A percentile compares a stretch with the other conserved stretches of the same genome.
Conservation (phyloP, 2,888 invertebrate genomes). For the Cinara cedri region DNA sequence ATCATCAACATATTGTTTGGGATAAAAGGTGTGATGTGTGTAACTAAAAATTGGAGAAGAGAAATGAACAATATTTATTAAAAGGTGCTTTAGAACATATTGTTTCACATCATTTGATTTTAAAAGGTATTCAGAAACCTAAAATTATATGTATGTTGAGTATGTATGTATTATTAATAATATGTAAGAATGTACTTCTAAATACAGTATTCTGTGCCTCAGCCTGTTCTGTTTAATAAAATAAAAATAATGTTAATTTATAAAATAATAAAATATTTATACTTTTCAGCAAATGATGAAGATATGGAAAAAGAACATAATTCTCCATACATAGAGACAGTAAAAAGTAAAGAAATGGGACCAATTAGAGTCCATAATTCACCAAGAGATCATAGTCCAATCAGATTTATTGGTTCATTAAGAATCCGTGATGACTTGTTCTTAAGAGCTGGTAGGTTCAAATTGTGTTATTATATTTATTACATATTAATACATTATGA, state of each 20-base stretch:
- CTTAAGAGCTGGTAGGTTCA: neutral
- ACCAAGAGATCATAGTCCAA: too few relatives aligned
- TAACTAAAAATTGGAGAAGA: neutral
- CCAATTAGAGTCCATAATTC: too few relatives aligned
- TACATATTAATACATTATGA: neutral
- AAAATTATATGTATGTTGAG: neutral
- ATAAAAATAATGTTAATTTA: neutral
- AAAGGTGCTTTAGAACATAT: constrained; percentile 40
- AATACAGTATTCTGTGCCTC: too few relatives aligned
- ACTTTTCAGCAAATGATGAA: neutral
- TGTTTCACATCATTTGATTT: constrained; percentile 25
- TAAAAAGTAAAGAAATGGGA: neutral
- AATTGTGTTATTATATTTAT: neutral
- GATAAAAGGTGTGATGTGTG: constrained; percentile 19
- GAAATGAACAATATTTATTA: constrained; percentile 8
- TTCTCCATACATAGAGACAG: neutral
- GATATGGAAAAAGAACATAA: neutral
- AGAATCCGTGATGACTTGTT: constrained; percentile 13
- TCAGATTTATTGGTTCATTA: too few relatives aligned
- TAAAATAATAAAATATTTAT: too few relatives aligned
- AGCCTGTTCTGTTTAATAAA: too few relatives aligned
- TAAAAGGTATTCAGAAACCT: neutral
- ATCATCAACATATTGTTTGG: constrained; percentile 22
- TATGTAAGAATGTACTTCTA: too few relatives aligned
- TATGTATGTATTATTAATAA: neutral